Percentiles rank a stretch among this genome's conserved stretches.
These are phyloP conservation scores for Phalera bucephala DNA, from an alignment of 2,888 invertebrate genomes.

Conservation along the genomic window DNA sequence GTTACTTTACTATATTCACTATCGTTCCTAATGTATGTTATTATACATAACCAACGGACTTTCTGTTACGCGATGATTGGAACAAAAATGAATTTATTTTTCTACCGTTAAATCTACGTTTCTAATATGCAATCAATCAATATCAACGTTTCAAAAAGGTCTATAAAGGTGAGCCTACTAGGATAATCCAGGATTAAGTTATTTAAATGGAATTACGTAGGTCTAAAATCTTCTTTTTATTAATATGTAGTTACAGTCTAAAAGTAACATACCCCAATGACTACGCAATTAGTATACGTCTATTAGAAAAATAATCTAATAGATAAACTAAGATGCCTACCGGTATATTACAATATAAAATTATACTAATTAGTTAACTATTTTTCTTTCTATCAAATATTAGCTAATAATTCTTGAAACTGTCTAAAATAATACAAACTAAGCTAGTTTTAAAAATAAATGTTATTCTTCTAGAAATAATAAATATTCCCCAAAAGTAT, in stretches of 20 bases:
- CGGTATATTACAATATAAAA: no score
- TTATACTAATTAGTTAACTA: no score
- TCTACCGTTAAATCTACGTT: not conserved
- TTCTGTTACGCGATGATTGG: not conserved
- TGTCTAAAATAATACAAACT: no score
- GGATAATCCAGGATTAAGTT: not conserved
- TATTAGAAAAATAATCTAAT: not conserved
- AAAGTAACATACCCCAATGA: no score
- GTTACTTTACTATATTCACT: constrained; percentile 2
- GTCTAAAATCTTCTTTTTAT: not conserved
- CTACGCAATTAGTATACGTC: not conserved
- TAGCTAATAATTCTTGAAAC: no score
- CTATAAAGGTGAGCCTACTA: not conserved
- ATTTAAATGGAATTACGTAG: not conserved
- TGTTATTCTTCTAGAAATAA: no score
- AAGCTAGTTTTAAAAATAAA: no score
- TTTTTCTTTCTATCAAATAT: no score
- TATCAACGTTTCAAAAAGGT: not conserved
- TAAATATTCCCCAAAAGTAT: no score
- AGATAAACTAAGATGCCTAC: no score
- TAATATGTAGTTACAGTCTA: no score
- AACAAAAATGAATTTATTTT: not conserved
- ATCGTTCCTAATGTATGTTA: not conserved
- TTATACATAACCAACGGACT: not conserved
- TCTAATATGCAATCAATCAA: not conserved